Evolutionary conservation across 2,797 vertebrate genomes (phyloP).

Genomic region (Bucorvus abyssinicus): DNA sequence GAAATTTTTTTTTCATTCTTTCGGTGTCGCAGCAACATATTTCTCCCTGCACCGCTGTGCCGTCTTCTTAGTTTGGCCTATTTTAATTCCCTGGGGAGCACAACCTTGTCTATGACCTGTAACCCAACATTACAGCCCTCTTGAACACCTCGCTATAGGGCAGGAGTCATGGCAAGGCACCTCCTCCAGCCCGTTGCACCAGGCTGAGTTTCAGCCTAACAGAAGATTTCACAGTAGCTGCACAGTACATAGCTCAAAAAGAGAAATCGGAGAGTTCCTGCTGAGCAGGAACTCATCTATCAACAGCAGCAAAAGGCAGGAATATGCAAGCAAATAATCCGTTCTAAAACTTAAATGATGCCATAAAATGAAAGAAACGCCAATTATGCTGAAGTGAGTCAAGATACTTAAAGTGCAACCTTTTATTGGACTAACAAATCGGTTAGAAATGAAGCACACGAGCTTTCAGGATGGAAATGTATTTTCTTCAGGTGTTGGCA

Average conservation of each 20-base stretch:
- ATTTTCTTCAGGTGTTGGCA: constrained; percentile 62
- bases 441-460: constrained; percentile 46
- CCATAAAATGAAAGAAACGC: constrained; percentile 67
- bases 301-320: constrained; percentile 36
- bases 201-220: constrained; percentile 11
- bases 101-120: constrained; percentile 1
- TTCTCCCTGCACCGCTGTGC: neutral
- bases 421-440: constrained; percentile 67
- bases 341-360: constrained; percentile 62
- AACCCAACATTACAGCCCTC: neutral
- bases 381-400: constrained; percentile 67
- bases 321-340: constrained; percentile 66
- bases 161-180: neutral
- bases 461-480: constrained; percentile 56
- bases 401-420: constrained; percentile 61
- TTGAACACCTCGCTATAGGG: neutral
- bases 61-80: neutral
- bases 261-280: constrained; percentile 46
- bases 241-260: constrained; percentile 38
- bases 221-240: constrained; percentile 10
- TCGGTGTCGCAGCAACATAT: neutral
- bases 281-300: constrained; percentile 51
- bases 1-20: neutral
- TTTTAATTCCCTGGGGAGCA: neutral
- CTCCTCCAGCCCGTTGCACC: neutral